phyloP scores from a whole-genome alignment of 1,140 invertebrate species.

The Euwallacea similis region DNA sequence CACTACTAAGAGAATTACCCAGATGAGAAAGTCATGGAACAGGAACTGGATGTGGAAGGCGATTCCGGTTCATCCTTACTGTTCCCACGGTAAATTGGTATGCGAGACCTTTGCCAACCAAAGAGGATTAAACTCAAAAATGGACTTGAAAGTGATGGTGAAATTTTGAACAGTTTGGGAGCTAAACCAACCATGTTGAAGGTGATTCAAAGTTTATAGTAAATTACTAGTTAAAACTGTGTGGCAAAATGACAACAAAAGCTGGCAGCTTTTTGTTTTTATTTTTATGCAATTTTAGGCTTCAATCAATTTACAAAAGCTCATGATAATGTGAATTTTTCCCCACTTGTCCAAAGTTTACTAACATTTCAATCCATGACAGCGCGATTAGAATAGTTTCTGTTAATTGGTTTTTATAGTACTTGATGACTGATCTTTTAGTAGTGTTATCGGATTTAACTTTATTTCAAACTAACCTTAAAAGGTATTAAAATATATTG shows the following conservation, averaged over 20 bases:
- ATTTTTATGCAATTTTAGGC: no score
- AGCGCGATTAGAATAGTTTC: no score
- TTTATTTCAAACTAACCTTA: background rate
- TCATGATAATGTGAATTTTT: constrained; percentile 8
- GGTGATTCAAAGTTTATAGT: no score
- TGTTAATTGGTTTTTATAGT: no score
- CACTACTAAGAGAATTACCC: constrained; percentile 48
- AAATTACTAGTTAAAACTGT: no score
- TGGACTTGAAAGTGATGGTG: background rate
- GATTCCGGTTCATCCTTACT: constrained; percentile 52
- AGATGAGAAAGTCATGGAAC: constrained; percentile 53
- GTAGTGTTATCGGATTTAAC: background rate
- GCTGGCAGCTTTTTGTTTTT: no score
- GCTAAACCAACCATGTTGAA: background rate
- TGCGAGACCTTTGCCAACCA: constrained; percentile 51
- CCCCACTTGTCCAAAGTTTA: background rate
- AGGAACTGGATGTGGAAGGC: constrained; percentile 53
- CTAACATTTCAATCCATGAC: background rate
- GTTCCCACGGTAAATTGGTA: constrained; percentile 52
- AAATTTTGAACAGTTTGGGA: background rate
- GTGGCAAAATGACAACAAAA: no score
- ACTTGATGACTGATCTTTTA: background rate
- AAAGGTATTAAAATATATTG: constrained; percentile 4
- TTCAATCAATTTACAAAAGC: background rate
- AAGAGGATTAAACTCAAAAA: constrained; percentile 9